Conservation (phyloP, 30 jellyfish, hydroid and myxozoan species). For the Aurelia aurita region DNA sequence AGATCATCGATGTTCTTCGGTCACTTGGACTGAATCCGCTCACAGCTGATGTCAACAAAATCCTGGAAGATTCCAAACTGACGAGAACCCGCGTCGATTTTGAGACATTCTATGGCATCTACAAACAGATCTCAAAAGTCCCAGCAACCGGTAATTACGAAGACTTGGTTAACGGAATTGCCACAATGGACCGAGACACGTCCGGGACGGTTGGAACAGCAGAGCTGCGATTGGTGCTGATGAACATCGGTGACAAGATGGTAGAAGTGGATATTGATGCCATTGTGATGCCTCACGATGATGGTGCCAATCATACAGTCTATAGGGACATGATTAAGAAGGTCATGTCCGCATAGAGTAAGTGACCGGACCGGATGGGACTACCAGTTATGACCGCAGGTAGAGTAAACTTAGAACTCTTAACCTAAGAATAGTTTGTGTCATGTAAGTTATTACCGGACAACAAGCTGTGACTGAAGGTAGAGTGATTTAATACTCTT, state of each 20-base stretch:
- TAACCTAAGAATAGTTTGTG: too few species aligned
- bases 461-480: too few species aligned
- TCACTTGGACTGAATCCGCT: constrained; percentile 96
- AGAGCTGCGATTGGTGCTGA: constrained; percentile 83
- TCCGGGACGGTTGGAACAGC: constrained; percentile 89
- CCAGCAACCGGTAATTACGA: constrained; percentile 82
- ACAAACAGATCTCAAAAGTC: constrained; percentile 73
- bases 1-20: constrained; percentile 85
- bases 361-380: too few species aligned
- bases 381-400: too few species aligned
- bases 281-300: constrained; percentile 87
- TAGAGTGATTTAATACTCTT: too few species aligned
- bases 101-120: constrained; percentile 86
- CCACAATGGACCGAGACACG: constrained; percentile 91
- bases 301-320: constrained; percentile 69
- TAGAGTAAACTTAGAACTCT: too few species aligned
- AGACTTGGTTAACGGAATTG: constrained; percentile 94
- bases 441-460: too few species aligned
- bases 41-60: constrained; percentile 83
- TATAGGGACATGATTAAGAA: constrained; percentile 81
- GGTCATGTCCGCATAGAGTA: constrained; percentile 75
- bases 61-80: constrained; percentile 76
- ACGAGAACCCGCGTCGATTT: constrained; percentile 84
- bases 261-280: constrained; percentile 87
- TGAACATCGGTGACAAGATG: constrained; percentile 93